These are phyloP conservation scores for Anisognathus igniventris DNA, from an alignment of 2,797 vertebrate genomes.

Conservation along the genomic window DNA sequence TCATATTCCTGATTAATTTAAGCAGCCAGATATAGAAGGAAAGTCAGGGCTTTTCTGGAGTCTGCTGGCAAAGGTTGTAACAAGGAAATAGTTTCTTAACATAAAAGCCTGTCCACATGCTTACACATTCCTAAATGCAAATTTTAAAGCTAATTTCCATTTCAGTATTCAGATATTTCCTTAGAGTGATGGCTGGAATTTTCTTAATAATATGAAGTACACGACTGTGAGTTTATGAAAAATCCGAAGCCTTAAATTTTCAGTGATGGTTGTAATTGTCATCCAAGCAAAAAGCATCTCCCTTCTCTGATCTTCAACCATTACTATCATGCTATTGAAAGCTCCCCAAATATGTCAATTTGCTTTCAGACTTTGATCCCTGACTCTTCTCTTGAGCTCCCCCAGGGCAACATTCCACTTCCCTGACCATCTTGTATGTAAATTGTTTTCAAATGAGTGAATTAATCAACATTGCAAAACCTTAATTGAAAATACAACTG, in stretches of 20 bases:
- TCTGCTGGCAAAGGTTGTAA: not conserved
- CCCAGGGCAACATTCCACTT: constrained; percentile 28
- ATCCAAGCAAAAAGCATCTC: not conserved
- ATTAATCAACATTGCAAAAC: constrained; percentile 60
- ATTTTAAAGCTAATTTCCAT: not conserved
- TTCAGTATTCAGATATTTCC: not conserved
- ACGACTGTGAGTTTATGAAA: not conserved
- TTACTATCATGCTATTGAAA: not conserved
- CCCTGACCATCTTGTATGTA: constrained; percentile 43
- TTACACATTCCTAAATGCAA: constrained; percentile 7
- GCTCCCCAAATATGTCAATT: constrained; percentile 6
- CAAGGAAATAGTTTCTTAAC: not conserved
- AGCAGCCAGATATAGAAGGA: not conserved
- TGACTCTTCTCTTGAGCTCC: constrained; percentile 5
- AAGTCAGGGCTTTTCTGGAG: not conserved
- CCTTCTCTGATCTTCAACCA: constrained; percentile 4
- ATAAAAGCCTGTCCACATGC: not conserved
- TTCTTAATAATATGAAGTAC: not conserved
- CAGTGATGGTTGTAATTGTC: not conserved
- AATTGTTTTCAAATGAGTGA: constrained; percentile 62
- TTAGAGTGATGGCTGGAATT: not conserved
- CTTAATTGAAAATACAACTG: constrained; percentile 60
- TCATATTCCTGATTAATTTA: not conserved
- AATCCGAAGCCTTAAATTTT: not conserved
- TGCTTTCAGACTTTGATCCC: constrained; percentile 35